Evolutionary conservation across 2,797 vertebrate species (phyloP).

Genomic region (Pseudochromis fuscus): DNA sequence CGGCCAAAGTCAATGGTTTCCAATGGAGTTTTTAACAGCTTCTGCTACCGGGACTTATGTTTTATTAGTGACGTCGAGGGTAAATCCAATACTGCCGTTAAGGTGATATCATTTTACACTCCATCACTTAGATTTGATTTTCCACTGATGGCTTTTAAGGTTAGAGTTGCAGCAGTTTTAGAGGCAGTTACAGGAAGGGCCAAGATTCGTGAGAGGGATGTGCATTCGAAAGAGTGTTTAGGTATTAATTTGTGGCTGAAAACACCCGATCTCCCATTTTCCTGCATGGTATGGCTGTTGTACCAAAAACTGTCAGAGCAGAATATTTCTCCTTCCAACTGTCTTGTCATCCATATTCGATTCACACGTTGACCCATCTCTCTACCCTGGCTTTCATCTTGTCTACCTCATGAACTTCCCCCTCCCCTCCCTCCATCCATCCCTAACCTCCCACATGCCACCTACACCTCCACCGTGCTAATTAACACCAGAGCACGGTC

Average conservation of each 20-base stretch:
- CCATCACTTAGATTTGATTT: conserved; percentile 67
- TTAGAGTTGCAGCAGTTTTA: conserved; percentile 48
- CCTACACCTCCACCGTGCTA: conserved; percentile 74
- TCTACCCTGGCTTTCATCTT: conserved; percentile 49
- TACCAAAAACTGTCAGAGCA: conserved; percentile 49
- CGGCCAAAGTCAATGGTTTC: conserved; percentile 62
- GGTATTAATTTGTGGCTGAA: neutral
- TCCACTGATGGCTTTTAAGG: conserved; percentile 67
- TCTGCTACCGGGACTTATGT: conserved; percentile 45
- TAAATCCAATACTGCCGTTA: conserved; percentile 57
- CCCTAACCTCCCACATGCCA: conserved; percentile 71
- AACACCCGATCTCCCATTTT: conserved; percentile 17
- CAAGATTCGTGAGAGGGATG: conserved; percentile 29
- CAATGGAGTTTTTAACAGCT: conserved; percentile 62
- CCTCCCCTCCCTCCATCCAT: conserved; percentile 59
- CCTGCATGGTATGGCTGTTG: conserved; percentile 43
- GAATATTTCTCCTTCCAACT: conserved; percentile 31
- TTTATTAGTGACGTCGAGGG: conserved; percentile 66
- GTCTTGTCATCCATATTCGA: conserved; percentile 64
- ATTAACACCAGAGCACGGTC: conserved; percentile 77
- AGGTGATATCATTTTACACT: conserved; percentile 66
- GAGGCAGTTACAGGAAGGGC: conserved; percentile 36
- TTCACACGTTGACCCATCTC: conserved; percentile 50
- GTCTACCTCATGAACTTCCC: conserved; percentile 38
- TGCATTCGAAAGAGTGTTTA: conserved; percentile 13